A percentile compares a stretch with the other conserved stretches of the same genome.
phyloP scores from a whole-genome alignment of 2,797 vertebrate species.

The Garrulus glandarius region DNA sequence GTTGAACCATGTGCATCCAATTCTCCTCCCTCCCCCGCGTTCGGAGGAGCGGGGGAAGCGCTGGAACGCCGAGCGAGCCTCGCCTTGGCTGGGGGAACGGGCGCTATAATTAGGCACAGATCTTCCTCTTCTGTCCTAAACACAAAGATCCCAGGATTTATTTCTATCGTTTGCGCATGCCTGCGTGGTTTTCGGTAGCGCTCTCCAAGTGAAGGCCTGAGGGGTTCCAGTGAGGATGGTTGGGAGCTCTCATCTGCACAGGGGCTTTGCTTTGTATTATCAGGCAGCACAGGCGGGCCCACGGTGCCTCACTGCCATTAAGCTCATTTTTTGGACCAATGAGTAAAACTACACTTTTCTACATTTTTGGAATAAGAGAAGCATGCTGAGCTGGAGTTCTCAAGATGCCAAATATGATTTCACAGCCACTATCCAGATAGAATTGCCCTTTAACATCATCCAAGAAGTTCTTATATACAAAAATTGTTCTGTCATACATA shows the following conservation, averaged over 20 bases:
- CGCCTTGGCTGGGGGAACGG: background rate
- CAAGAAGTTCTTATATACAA: background rate
- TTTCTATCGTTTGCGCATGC: fast-evolving
- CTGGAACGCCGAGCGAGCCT: background rate
- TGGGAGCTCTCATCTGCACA: background rate
- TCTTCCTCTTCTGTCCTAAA: background rate
- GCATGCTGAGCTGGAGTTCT: background rate
- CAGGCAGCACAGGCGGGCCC: background rate
- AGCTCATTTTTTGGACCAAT: background rate
- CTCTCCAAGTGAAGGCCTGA: background rate
- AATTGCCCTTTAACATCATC: conserved; percentile 35
- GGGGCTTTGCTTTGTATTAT: background rate
- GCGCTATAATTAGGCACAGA: background rate
- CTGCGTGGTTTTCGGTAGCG: fast-evolving
- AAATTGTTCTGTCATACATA: conserved; percentile 7
- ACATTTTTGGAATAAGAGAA: background rate
- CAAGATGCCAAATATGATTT: conserved; percentile 56
- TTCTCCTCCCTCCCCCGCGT: background rate
- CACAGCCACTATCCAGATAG: conserved; percentile 19
- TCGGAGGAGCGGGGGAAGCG: background rate
- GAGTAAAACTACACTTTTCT: background rate
- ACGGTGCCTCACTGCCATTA: background rate
- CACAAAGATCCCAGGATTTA: background rate
- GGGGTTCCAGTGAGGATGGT: background rate
- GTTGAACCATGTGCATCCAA: conserved; percentile 15